Conservation (phyloP, 2,888 invertebrate species). For the Hipparchia sbordonii region DNA sequence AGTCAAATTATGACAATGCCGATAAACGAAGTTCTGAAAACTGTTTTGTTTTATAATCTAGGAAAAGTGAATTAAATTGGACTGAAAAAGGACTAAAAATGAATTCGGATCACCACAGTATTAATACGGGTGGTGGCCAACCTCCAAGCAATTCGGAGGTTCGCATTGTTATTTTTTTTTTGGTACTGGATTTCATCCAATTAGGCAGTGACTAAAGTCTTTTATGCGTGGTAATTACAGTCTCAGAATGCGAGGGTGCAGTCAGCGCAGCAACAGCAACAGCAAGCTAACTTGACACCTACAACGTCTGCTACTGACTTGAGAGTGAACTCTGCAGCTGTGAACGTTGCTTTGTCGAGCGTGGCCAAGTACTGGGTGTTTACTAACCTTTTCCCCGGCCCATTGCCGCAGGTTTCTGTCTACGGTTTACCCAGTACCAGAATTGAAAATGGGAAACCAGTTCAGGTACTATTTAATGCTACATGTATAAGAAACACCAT, state of each 20-base stretch:
- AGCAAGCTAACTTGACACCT: constrained; percentile 68
- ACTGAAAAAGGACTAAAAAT: constrained; percentile 64
- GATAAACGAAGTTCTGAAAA: constrained; percentile 72
- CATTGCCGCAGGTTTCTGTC: constrained; percentile 89
- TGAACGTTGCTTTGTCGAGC: constrained; percentile 88
- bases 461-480: constrained; percentile 74
- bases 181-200: constrained; percentile 24
- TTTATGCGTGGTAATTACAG: constrained; percentile 59
- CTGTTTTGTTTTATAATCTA: constrained; percentile 71
- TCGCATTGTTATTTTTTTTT: constrained; percentile 50
- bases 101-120: constrained; percentile 80
- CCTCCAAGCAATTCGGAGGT: constrained; percentile 83
- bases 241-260: constrained; percentile 70
- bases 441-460: constrained; percentile 84
- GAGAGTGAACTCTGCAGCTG: constrained; percentile 85
- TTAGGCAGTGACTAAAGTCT: constrained; percentile 31
- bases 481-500: not conserved
- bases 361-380: constrained; percentile 93
- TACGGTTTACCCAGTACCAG: constrained; percentile 85
- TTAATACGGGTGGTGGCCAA: constrained; percentile 84
- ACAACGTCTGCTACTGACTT: constrained; percentile 84
- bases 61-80: constrained; percentile 52
- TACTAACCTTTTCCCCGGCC: constrained; percentile 90
- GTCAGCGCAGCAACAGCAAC: constrained; percentile 64
- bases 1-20: constrained; percentile 83